Evolutionary conservation across 2,797 vertebrate genomes (phyloP).

Genomic region (Mus spretus): DNA sequence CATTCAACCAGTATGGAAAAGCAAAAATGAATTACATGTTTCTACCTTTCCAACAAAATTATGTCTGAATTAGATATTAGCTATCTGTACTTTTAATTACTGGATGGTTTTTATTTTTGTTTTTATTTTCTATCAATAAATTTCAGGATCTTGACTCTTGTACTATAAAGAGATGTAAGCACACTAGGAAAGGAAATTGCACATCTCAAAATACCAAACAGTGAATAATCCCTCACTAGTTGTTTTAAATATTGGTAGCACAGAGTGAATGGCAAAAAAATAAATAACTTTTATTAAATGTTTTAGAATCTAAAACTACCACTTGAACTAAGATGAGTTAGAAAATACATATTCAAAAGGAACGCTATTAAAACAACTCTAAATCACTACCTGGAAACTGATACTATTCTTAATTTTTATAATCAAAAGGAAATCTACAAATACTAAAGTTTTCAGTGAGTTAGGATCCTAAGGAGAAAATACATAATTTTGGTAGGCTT

Average conservation of each 20-base stretch:
- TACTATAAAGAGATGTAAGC: slow-evolving; percentile 51
- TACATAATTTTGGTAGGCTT: background rate
- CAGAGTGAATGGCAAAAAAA: slow-evolving; percentile 32
- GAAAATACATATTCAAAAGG: slow-evolving; percentile 40
- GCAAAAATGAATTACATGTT: slow-evolving; percentile 26
- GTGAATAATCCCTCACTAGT: slow-evolving; percentile 48
- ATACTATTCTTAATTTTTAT: slow-evolving; percentile 6
- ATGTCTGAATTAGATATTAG: background rate
- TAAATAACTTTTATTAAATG: background rate
- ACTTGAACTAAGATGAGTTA: background rate
- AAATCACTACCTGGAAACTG: slow-evolving; percentile 27
- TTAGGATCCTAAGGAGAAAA: background rate
- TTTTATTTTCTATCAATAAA: slow-evolving; percentile 39
- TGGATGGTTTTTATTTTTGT: background rate
- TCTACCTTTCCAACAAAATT: slow-evolving; percentile 18
- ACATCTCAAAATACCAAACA: slow-evolving; percentile 50
- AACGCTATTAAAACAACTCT: slow-evolving; percentile 23
- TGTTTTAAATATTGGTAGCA: slow-evolving; percentile 2
- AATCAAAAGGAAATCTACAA: slow-evolving; percentile 20
- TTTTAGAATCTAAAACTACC: slow-evolving; percentile 38
- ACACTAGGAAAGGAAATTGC: slow-evolving; percentile 18
- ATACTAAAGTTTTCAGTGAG: slow-evolving; percentile 36
- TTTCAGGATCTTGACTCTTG: slow-evolving; percentile 15
- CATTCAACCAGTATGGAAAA: background rate
- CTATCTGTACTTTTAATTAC: background rate